phyloP scores from a whole-genome alignment of 2,888 invertebrate genomes.

The Hemaris fuciformis region DNA sequence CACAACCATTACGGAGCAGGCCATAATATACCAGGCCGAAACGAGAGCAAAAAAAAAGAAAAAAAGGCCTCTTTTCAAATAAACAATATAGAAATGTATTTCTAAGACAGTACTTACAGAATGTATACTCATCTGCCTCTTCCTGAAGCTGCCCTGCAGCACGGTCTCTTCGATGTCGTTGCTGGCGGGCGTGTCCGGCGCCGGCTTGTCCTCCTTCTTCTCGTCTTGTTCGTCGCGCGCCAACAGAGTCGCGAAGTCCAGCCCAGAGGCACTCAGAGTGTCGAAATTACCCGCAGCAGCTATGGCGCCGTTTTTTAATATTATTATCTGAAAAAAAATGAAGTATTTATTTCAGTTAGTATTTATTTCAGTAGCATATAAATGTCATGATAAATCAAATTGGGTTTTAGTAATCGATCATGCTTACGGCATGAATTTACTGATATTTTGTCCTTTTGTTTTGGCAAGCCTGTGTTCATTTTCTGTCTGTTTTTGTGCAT shows the following conservation, averaged over 20 bases:
- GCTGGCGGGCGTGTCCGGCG: constrained; percentile 18
- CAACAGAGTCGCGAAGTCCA: constrained; percentile 89
- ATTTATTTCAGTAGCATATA: too few species aligned
- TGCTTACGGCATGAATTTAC: too few species aligned
- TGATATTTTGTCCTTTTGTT: too few species aligned
- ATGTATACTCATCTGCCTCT: constrained; percentile 75
- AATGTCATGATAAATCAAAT: too few species aligned
- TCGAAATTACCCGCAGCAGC: constrained; percentile 86
- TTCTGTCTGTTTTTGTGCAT: too few species aligned
- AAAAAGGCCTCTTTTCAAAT: too few species aligned
- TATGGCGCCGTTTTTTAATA: constrained; percentile 80
- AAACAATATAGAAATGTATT: constrained; percentile 11
- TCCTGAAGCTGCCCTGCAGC: constrained; percentile 68
- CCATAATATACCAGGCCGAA: too few species aligned
- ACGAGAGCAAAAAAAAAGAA: too few species aligned
- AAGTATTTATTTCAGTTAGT: too few species aligned
- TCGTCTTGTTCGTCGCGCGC: constrained; percentile 76
- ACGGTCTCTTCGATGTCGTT: constrained; percentile 44
- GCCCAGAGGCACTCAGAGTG: constrained; percentile 86
- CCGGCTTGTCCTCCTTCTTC: constrained; percentile 44
- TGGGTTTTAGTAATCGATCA: neutral
- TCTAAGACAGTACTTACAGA: constrained; percentile 50
- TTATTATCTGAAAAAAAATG: constrained; percentile 75
- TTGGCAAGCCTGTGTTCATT: too few species aligned
- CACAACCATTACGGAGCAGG: too few species aligned